phyloP scores from a whole-genome alignment of 2,888 invertebrate species.

The Pteria penguin region DNA sequence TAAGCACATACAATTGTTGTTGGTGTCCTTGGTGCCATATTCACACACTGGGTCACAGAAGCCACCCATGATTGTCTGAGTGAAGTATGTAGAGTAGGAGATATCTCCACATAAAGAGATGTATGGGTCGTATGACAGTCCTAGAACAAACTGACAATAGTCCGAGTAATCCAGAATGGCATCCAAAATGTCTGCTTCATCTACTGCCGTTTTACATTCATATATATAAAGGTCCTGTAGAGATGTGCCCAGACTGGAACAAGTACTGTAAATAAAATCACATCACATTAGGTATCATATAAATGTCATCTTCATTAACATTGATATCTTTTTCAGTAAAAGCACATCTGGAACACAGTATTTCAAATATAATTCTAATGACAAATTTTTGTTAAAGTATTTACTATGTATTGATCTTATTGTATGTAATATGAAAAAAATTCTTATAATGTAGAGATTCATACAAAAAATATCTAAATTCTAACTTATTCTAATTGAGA shows the following conservation, averaged over 20 bases:
- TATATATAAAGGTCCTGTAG: slow-evolving; percentile 22
- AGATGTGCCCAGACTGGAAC: slow-evolving; percentile 18
- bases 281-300: neutral
- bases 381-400: no score
- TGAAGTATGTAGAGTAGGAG: slow-evolving; percentile 29
- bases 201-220: slow-evolving; percentile 48
- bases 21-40: slow-evolving; percentile 46
- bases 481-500: no score
- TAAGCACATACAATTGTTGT: slow-evolving; percentile 50
- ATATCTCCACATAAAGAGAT: slow-evolving; percentile 53
- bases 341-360: no score
- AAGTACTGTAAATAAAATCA: slow-evolving; percentile 38
- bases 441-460: no score
- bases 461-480: no score
- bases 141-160: slow-evolving; percentile 55
- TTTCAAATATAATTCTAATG: no score
- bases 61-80: slow-evolving; percentile 41
- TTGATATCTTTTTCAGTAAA: no score
- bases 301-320: no score
- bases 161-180: slow-evolving; percentile 52
- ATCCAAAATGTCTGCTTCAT: slow-evolving; percentile 40
- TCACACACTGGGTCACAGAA: slow-evolving; percentile 49
- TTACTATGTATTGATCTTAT: no score
- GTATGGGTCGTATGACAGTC: slow-evolving; percentile 53
- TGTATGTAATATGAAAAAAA: no score